phyloP scores from a whole-genome alignment of 1,140 invertebrate genomes.

The Calosoma granatense region DNA sequence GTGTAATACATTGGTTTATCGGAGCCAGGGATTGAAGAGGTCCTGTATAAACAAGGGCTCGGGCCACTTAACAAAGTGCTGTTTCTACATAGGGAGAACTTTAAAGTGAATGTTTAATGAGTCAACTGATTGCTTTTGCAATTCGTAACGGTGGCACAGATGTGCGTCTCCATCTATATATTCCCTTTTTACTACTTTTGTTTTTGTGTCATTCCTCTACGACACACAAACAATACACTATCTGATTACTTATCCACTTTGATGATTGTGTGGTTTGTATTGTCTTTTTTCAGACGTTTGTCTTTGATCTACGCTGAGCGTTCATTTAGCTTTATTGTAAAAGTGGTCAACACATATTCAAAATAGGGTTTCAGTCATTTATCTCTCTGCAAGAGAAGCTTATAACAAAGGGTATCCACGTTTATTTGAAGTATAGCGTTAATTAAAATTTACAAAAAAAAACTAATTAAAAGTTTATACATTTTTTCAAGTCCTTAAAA shows the following conservation, averaged over 20 bases:
- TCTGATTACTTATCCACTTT: neutral
- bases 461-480: no score
- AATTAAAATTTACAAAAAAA: no score
- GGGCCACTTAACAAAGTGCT: conserved; percentile 7
- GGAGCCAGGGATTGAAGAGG: neutral
- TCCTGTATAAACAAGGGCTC: conserved; percentile 2
- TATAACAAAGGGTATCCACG: no score
- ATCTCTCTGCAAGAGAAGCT: no score
- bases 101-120: conserved; percentile 8
- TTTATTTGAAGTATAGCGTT: no score
- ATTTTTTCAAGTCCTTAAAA: no score
- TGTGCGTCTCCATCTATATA: neutral
- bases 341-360: no score
- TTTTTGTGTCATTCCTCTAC: neutral
- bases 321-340: neutral
- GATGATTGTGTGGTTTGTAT: neutral
- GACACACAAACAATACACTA: no score
- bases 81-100: neutral
- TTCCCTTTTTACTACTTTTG: neutral
- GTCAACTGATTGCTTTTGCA: conserved; percentile 5
- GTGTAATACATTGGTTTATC: neutral
- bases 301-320: neutral
- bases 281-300: neutral
- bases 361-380: no score
- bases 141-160: neutral